phyloP scores from a whole-genome alignment of 1,140 invertebrate genomes.

The Pissodes strobi region DNA sequence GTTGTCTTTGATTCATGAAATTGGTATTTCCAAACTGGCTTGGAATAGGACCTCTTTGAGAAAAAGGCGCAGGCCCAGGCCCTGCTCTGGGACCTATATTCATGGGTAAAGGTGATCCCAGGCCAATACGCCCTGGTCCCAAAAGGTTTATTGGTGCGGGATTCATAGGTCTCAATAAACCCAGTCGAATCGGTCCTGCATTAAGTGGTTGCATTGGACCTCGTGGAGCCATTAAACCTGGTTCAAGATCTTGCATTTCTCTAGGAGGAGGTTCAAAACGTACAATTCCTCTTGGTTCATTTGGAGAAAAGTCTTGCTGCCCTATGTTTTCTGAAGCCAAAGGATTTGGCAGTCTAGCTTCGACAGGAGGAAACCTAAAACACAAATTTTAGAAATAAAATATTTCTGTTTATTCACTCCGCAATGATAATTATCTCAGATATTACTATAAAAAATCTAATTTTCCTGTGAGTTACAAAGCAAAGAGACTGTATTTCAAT shows the following conservation, averaged over 20 bases:
- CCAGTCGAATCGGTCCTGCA: neutral
- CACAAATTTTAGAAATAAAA: neutral
- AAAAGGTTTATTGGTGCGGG: neutral
- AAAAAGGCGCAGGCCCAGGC: neutral
- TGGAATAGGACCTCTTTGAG: neutral
- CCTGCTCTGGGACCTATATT: neutral
- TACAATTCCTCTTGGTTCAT: neutral
- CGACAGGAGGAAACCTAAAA: neutral
- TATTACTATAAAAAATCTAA: neutral
- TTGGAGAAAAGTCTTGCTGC: neutral
- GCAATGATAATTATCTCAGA: neutral
- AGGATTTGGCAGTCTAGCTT: neutral
- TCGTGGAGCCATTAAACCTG: neutral
- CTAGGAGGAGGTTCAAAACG: neutral
- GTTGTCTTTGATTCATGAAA: conserved; percentile 1
- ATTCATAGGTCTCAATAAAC: neutral
- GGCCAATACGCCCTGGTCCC: neutral
- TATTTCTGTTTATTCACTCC: neutral
- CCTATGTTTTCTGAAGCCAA: neutral
- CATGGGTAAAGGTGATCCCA: neutral
- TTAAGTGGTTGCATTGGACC: neutral
- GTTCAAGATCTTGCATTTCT: neutral
- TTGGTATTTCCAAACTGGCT: conserved; percentile 6
- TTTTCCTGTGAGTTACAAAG: too few relatives aligned
- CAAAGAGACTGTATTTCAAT: too few relatives aligned